Percentiles rank a stretch among this genome's conserved stretches.
phyloP scores from a whole-genome alignment of 2,888 invertebrate genomes.

The Resseliella maxima region DNA sequence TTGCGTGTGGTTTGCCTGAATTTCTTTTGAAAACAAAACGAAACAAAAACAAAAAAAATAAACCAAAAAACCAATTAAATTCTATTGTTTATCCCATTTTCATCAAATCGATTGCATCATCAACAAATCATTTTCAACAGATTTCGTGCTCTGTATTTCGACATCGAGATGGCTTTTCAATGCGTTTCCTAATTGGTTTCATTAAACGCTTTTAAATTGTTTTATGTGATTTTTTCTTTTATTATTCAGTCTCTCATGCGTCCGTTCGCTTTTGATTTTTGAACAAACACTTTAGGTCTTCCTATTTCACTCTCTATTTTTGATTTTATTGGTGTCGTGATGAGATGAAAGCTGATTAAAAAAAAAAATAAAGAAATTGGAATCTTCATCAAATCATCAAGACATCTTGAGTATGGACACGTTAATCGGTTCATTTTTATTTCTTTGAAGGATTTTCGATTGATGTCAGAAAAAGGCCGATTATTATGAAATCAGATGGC shows the following conservation, averaged over 20 bases:
- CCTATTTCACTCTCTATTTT: too few relatives aligned
- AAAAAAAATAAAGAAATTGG: too few relatives aligned
- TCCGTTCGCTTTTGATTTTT: neutral
- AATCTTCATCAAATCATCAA: conserved; percentile 22
- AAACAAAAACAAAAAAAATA: neutral
- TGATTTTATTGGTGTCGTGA: conserved; percentile 24
- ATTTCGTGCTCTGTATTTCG: neutral
- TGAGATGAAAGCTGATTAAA: neutral
- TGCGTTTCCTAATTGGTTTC: conserved; percentile 23
- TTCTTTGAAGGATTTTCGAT: neutral
- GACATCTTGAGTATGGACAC: neutral
- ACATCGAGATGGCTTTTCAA: neutral
- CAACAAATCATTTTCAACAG: neutral
- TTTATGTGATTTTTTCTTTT: neutral
- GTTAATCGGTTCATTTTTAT: neutral
- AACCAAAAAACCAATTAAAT: neutral
- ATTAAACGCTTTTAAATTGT: conserved; percentile 43
- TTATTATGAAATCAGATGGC: neutral
- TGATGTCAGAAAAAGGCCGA: neutral
- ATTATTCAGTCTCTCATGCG: neutral
- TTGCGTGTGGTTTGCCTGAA: neutral
- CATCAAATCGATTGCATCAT: neutral
- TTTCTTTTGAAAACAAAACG: neutral
- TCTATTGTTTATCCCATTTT: conserved; percentile 23
- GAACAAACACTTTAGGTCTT: neutral